Evolutionary conservation across 2,797 vertebrate genomes (phyloP), one percentile per base, ranked within the genome.

Genomic region (Lagorchestes hirsutus): DNA sequence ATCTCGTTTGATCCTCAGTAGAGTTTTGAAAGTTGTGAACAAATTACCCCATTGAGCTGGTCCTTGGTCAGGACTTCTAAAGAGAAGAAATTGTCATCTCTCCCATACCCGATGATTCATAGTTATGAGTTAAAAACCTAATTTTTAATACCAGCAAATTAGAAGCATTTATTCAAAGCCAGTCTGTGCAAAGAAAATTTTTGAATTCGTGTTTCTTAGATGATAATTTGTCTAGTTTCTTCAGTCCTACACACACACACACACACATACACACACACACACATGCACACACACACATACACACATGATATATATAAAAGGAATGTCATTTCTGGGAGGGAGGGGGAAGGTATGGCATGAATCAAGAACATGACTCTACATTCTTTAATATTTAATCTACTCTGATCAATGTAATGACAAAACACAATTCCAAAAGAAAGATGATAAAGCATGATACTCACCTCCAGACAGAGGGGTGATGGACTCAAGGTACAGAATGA

Each of bases 111-210:
- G 27, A 55, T 34, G 29, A 92, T n/a, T 87, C 82, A 87, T 54
- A 0, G 27, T 62, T 34, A 62, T 62, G 57, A 92, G 29, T 59
- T 58, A 58, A 58, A 59, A 46, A 40, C 40, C 40, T 91, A 24
- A 31, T 14, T 58, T 92, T 59, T 62, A 92, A 90, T 74, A 40
- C 57, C 13, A 55, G 34, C 55, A 90, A 56, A 87, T 94, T 55
- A 50, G 40, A 74, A 95, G 91, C 59, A 67, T 24, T 90, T 92
- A 46, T 90, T 93, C 93, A 94, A 22, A 96, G 55, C 24, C 55
- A n/a, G 95, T 58, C 34, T 91, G 29, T 22, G 91, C 55, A 90
- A 92, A 93, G 58, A 91, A 56, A n/a, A 29, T n/a, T 55, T 93
- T 94, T 11, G 16, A 59, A 92, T 58, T 10, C 54, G 6, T n/a